A percentile compares a stretch with the other conserved stretches of the same genome.
Evolutionary conservation across 2,797 vertebrate species (phyloP).

Genomic region (Capromys pilorides): DNA sequence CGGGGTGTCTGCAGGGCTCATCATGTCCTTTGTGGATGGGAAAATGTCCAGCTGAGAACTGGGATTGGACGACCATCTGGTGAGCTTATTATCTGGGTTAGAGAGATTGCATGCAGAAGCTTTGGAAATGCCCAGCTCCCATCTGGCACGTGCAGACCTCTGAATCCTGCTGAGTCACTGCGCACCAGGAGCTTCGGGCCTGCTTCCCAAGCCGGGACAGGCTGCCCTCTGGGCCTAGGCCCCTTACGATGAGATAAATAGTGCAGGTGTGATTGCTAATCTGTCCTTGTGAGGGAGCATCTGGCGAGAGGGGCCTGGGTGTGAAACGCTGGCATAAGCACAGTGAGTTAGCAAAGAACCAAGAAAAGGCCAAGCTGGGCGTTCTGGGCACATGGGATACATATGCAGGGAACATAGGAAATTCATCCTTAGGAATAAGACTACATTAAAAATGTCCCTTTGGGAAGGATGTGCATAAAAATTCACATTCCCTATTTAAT

Average conservation of each 20-base stretch:
- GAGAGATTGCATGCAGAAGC: background rate
- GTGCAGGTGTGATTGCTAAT: slow-evolving; percentile 46
- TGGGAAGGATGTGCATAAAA: background rate
- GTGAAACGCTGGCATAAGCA: slow-evolving; percentile 49
- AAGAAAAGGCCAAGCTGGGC: slow-evolving; percentile 40
- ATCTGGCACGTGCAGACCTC: background rate
- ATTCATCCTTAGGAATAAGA: slow-evolving; percentile 19
- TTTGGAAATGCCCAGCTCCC: background rate
- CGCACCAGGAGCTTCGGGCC: background rate
- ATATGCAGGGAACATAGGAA: background rate
- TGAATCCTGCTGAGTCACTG: background rate
- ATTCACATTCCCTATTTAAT: slow-evolving; percentile 44
- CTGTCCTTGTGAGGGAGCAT: slow-evolving; percentile 27
- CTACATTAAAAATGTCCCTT: slow-evolving; percentile 8
- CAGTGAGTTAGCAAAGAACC: background rate
- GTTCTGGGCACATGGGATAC: slow-evolving; percentile 8
- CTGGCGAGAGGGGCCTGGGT: background rate
- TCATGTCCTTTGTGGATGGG: background rate
- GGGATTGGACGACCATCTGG: background rate
- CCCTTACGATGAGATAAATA: slow-evolving; percentile 51
- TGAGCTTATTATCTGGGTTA: background rate
- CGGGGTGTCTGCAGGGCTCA: background rate
- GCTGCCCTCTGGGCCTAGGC: slow-evolving; percentile 64
- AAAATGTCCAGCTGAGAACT: background rate
- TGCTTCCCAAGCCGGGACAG: slow-evolving; percentile 55